Evolutionary conservation across 2,888 invertebrate species (phyloP).

Genomic region (Spodoptera exigua): DNA sequence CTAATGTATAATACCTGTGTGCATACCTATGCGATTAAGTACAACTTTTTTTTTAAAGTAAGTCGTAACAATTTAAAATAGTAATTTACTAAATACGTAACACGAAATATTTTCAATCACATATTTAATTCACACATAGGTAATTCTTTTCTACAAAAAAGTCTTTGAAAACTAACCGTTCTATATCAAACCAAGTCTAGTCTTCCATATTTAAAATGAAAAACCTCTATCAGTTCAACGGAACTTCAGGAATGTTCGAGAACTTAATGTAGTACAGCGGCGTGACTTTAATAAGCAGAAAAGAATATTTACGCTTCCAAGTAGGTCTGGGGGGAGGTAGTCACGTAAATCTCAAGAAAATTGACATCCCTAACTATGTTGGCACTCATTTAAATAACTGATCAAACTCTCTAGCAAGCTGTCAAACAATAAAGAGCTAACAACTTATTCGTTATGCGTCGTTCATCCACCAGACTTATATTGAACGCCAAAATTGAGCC

Average conservation of each 20-base stretch:
- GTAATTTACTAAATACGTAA: too few species aligned
- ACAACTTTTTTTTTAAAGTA: too few species aligned
- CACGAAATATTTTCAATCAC: too few species aligned
- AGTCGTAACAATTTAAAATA: too few species aligned
- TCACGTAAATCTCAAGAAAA: conserved; percentile 76
- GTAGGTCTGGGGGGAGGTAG: conserved; percentile 49
- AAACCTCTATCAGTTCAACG: too few species aligned
- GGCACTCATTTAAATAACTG: conserved; percentile 83
- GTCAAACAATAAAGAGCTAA: conserved; percentile 77
- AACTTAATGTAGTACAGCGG: conserved; percentile 27
- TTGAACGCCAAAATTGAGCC: conserved; percentile 68
- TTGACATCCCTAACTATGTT: conserved; percentile 81
- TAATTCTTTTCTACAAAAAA: too few species aligned
- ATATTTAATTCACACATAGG: too few species aligned
- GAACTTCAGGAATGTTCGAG: conserved; percentile 1
- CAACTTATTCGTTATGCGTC: conserved; percentile 75
- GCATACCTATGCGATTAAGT: too few species aligned
- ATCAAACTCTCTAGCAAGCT: conserved; percentile 76
- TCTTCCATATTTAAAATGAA: too few species aligned
- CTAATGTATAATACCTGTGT: too few species aligned
- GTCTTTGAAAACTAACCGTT: too few species aligned
- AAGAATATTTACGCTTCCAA: conserved; percentile 61
- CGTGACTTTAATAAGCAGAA: conserved; percentile 61
- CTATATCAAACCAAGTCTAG: too few species aligned
- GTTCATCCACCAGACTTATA: conserved; percentile 71